Base-by-base conservation (phyloP, 2,113 vertebrate species). In the Myrmecophaga tridactyla region DNA sequence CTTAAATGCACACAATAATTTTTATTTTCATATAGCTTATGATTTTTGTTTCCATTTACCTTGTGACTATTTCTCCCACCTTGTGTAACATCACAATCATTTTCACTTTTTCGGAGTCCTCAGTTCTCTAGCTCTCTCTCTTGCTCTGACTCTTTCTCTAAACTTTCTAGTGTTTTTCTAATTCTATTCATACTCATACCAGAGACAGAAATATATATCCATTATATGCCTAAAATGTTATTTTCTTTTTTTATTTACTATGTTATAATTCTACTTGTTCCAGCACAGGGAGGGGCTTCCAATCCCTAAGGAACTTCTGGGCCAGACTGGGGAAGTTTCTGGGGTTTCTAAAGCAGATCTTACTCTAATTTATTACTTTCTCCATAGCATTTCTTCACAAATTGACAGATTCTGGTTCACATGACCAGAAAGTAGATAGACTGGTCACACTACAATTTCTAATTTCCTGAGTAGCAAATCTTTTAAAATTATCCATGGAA, bases 251-350 rank as follows among this genome's bases (percentile, higher is more conserved):
- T 25, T 83, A 69, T 82, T 72, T 63, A 77, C 60, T 76, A 60
- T 69, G 85, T 94, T 17, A 11, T 34, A 56, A 34, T 21, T 62
- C 11, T 23, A 1, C 78, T 73, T 91, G 15, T 70, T 73, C 2
- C 29, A 51, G 1, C 0, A 5, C 0, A 48, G 6, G 0, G 36
- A 75, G 14, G 27, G 2, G 1, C 7, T 78, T 72, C 70, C 4
- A 73, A 85, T 29, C 1, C 20, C 20, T 93, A 65, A 67, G 13
- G 2, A 72, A 34, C 27, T n/a, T 73, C 78, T 69, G 9, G 65
- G 12, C 1, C 83, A 20, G 2, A 67, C 11, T 75, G 78, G 3
- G 1, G 18, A 58, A 86, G 0, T 4, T 93, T 63, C 21, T 65
- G 63, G 1, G 1, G 23, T 65, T 21, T 46, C 21, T 48, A 7